Percentiles rank a stretch among this genome's conserved stretches.
Conservation (phyloP, 2,888 invertebrate species). For the Trissonchulus sp. region DNA sequence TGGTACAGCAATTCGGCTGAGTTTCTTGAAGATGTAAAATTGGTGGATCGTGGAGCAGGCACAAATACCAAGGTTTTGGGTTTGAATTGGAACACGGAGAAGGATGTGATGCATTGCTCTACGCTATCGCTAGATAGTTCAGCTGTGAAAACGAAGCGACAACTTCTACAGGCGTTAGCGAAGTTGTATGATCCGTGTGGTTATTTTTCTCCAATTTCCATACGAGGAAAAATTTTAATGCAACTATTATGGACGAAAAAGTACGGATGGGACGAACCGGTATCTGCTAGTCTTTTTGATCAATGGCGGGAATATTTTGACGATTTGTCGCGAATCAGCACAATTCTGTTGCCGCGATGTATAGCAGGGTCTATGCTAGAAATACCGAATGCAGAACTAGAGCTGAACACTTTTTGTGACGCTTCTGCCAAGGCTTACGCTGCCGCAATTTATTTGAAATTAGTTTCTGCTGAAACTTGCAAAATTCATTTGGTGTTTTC, state of each 20-base stretch:
- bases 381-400: too few relatives aligned
- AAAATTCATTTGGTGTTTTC: too few relatives aligned
- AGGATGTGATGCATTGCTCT: too few relatives aligned
- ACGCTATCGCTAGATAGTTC: too few relatives aligned
- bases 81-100: slow-evolving; percentile 16
- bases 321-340: background rate
- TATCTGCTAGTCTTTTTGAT: background rate
- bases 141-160: slow-evolving; percentile 33
- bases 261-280: slow-evolving; percentile 8
- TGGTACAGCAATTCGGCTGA: too few relatives aligned
- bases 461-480: too few relatives aligned
- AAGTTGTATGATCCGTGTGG: slow-evolving; percentile 38
- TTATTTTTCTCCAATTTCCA: slow-evolving; percentile 25
- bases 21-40: too few relatives aligned
- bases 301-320: background rate
- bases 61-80: slow-evolving; percentile 15
- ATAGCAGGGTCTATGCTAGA: too few relatives aligned
- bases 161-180: slow-evolving; percentile 35
- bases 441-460: too few relatives aligned
- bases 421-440: too few relatives aligned
- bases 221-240: slow-evolving; percentile 6
- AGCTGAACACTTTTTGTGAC: too few relatives aligned
- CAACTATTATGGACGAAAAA: slow-evolving; percentile 4
- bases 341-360: background rate
- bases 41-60: background rate